Base-by-base conservation (phyloP, 2,888 invertebrate genomes). In the Mystacides longicornis region DNA sequence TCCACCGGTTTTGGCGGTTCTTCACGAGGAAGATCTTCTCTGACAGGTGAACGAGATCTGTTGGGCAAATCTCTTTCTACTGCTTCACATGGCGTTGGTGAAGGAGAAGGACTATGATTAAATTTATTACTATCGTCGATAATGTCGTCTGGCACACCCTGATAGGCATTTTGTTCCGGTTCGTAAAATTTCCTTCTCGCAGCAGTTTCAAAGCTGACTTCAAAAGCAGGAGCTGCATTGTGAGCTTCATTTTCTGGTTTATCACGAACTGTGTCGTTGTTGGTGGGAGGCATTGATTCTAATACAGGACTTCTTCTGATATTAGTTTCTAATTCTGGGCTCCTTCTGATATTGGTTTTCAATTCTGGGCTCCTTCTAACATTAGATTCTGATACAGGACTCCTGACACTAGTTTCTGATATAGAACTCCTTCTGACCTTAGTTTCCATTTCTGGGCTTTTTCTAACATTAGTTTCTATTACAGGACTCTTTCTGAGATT, bases 171-270 rank as follows among this genome's bases (percentile, higher is more conserved):
- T 7, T 3, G n/a, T n/a, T n/a, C 16, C 16, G 37, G 37, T 14
- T 37, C 37, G 47, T 52, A 49, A 45, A 33, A 55, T 71, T 71
- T 9, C 64, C 64, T 64, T 71, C 69, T 70, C 71, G 68, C 63
- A 7, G 46, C 19, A 71, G 31, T 56, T 48, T 18, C 33, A 69
- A 51, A 69, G 69, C 42, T 37, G 3, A 37, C 14, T 14, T 37
- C 37, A 37, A 16, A 16, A 37, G 37, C n/a, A 27, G 27, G 27
- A n/a, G 37, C 37, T n/a, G 16, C 37, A 7, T 37, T 16, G 3
- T 37, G 37, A 4, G 14, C 7, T 37, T 37, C 16, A 14, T 55
- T 18, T 60, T 72, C 69, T n/a, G 70, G 47, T 69, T 55, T 14
- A 9, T 19, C 37, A 16, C 23, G 18, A 11, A n/a, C n/a, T n/a